These are phyloP conservation scores for Aphis gossypii DNA, from an alignment of 1,140 invertebrate species.

Conservation along the genomic window DNA sequence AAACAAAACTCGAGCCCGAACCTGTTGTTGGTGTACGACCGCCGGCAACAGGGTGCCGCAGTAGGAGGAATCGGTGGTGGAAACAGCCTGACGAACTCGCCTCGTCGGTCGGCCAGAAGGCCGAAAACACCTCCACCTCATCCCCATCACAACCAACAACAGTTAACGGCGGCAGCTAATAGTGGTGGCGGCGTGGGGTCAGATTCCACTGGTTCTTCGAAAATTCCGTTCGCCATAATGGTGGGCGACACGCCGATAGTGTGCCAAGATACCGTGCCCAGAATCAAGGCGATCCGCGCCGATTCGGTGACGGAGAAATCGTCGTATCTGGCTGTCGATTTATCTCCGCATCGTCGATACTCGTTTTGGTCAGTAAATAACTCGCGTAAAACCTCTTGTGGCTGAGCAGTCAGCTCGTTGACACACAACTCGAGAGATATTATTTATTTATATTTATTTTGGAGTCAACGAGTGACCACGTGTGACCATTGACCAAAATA, in stretches of 20 bases:
- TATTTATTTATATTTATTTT: not conserved
- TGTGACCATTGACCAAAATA: not conserved
- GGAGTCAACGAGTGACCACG: not conserved
- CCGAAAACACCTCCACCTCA: slow-evolving; percentile 27
- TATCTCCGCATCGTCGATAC: slow-evolving; percentile 65
- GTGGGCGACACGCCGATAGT: slow-evolving; percentile 56
- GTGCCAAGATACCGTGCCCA: slow-evolving; percentile 53
- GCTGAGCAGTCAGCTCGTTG: not conserved
- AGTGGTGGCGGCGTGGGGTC: not conserved
- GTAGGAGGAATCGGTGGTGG: not conserved
- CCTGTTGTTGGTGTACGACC: slow-evolving; percentile 51
- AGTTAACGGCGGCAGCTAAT: not conserved
- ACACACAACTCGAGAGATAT: not conserved
- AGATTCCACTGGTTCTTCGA: not conserved
- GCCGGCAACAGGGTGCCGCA: not conserved
- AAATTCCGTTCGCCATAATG: slow-evolving; percentile 38
- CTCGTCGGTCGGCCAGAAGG: not conserved
- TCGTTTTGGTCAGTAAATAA: slow-evolving; percentile 67
- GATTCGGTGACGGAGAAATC: slow-evolving; percentile 62
- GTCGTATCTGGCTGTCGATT: slow-evolving; percentile 63
- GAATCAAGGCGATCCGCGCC: slow-evolving; percentile 60
- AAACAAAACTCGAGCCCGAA: slow-evolving; percentile 52
- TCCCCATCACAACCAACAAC: slow-evolving; percentile 11
- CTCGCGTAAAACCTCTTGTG: not conserved
- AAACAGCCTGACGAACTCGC: slow-evolving; percentile 22